phyloP scores from a whole-genome alignment of 2,797 vertebrate species.

The Brotogeris chrysoptera region DNA sequence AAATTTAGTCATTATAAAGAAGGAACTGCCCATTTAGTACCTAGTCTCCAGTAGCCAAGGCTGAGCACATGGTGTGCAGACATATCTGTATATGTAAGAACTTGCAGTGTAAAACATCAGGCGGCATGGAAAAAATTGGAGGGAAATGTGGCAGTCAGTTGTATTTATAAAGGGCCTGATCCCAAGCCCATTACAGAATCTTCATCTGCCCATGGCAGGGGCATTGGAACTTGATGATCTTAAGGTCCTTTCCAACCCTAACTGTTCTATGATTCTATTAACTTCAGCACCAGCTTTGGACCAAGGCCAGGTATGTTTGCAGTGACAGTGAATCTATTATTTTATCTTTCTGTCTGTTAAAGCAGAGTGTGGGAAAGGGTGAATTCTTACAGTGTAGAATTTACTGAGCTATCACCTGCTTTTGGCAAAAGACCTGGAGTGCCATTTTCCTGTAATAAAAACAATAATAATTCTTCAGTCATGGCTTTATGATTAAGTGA shows the following conservation, averaged over 20 bases:
- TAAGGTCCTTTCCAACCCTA: background rate
- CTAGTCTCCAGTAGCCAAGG: background rate
- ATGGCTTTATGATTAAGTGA: conserved; percentile 12
- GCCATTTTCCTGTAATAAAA: conserved; percentile 18
- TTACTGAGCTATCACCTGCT: background rate
- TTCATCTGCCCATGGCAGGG: background rate
- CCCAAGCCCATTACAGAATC: background rate
- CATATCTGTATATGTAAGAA: background rate
- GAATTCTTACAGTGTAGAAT: background rate
- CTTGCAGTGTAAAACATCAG: background rate
- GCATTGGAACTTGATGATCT: background rate
- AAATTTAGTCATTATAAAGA: background rate
- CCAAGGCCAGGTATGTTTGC: background rate
- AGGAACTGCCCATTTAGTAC: background rate
- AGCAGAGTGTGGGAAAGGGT: background rate
- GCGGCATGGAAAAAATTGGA: background rate
- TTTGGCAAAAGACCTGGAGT: background rate
- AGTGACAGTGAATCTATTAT: background rate
- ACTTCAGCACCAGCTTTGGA: background rate
- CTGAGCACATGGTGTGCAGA: background rate
- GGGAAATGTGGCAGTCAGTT: background rate
- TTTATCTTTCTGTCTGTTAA: background rate
- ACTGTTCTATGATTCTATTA: background rate
- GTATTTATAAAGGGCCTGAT: background rate
- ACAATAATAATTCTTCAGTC: conserved; percentile 30